Base-by-base conservation (phyloP, 1,140 invertebrate genomes). In the Apis dorsata region DNA sequence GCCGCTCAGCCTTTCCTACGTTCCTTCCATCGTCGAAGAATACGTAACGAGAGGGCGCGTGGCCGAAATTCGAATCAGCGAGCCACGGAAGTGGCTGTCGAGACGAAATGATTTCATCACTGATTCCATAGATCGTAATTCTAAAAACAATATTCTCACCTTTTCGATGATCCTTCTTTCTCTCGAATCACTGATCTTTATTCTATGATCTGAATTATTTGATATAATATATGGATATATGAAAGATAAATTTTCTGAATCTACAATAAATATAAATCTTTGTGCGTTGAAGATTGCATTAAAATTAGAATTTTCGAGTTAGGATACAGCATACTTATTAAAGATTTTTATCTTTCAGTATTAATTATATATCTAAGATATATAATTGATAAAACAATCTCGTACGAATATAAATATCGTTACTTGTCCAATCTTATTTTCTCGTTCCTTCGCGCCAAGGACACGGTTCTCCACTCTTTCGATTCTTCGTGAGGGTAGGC, bases 11-110 rank as follows among this genome's bases (percentile, higher is more conserved):
- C 68, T 51, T 55, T 72, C 60, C 73, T 62, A n/a, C 70, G 11
- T 72, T 19, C 57, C 83, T 88, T 78, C 78, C 73, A 65, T 66
- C 70, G 49, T 34, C 65, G 17, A 44, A 57, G 80, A 88, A 88
- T 88, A 83, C 72, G 60, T 88, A 88, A 88, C 84, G 80, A 88
- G 84, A 83, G 79, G 76, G 81, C 84, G 59, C 86, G 84, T 79
- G 78, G 80, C 79, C 87, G 87, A 88, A 83, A 78, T 87, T 85
- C 72, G 76, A 88, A 88, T 80, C 74, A 72, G 59, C 28, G 21
- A 60, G 69, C 12, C 13, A 63, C 71, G 79, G 76, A 85, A 87
- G 60, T 88, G 19, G 28, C 65, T 76, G 44, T 59, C 34, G 59
- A 13, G 8, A 44, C 60, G 72, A 74, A 87, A 87, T 84, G 83